Percentiles rank a stretch among this genome's conserved stretches.
phyloP scores from a whole-genome alignment of 2,888 invertebrate genomes.

The Strigamia crassipes region DNA sequence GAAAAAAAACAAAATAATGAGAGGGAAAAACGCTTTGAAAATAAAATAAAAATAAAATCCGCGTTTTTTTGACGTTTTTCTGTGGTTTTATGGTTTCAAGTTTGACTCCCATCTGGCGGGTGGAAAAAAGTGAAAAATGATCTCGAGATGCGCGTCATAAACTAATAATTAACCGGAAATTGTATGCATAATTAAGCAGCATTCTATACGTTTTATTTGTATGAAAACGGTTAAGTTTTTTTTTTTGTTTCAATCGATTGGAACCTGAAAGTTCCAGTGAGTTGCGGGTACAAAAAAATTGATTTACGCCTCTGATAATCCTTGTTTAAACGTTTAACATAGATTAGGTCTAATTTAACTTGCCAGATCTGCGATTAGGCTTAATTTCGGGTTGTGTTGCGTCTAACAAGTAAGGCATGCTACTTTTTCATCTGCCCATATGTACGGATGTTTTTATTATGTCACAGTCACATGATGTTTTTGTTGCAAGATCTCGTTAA shows the following conservation, averaged over 20 bases:
- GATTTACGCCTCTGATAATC: background rate
- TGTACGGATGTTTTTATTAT: background rate
- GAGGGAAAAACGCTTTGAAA: background rate
- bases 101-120: background rate
- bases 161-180: constrained; percentile 11
- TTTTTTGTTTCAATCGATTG: background rate
- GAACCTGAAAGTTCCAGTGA: constrained; percentile 10
- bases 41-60: background rate
- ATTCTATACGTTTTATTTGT: background rate
- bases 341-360: background rate
- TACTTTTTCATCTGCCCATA: background rate
- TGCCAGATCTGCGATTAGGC: too few relatives aligned
- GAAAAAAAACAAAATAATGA: background rate
- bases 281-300: background rate
- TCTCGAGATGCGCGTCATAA: constrained; percentile 1
- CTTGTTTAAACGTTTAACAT: background rate
- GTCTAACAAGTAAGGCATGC: background rate
- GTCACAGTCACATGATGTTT: constrained; percentile 23
- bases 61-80: background rate
- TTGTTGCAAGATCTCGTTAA: background rate
- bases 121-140: background rate
- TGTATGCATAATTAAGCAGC: background rate
- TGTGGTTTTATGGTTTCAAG: too few relatives aligned
- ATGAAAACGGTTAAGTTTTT: background rate
- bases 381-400: background rate